Evolutionary conservation across 2,888 invertebrate species (phyloP), one percentile per base, ranked within the genome.

Genomic region (Acanthosepion pharaonis): DNA sequence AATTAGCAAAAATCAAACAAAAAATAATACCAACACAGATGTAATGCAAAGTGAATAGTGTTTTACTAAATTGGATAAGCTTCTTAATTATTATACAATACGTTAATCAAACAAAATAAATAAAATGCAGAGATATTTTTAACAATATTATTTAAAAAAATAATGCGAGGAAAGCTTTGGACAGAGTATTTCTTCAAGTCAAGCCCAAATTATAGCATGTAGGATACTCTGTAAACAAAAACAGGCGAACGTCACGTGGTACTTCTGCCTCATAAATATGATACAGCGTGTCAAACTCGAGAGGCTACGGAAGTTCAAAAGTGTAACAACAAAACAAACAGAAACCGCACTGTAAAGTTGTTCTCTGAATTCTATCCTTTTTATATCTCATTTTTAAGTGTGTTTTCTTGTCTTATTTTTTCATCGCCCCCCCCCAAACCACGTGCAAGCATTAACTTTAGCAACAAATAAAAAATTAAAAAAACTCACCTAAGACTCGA

Each of bases 231-330:
- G n/a, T 78, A 78, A 78, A 78, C 78, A 78, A 78, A 78, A 78
- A 78, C 78, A 78, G n/a, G 78, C 78, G 18, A 33, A 78, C 78
- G n/a, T 78, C 78, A 78, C 78, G 78, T 33, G 33, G 78, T 78
- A 78, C 78, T 33, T 78, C n/a, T 78, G 78, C n/a, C 78, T 78
- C 23, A n/a, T 78, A 78, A 33, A 78, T 78, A 78, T 78, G 11
- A 78, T 78, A 78, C 78, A 78, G 78, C 78, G 78, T 78, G 78
- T 78, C 78, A 78, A 78, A 78, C n/a, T 78, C 9, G n/a, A n/a
- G 15, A 33, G 23, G 11, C 78, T 78, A 78, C 78, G 78, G 78
- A 78, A 78, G 78, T n/a, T n/a, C 78, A 78, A 78, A 78, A 78
- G 78, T 18, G 78, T 78, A 33, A n/a, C 15, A 78, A 78, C 15